A percentile compares a stretch with the other conserved stretches of the same genome.
Conservation (phyloP, 2,113 vertebrate species). For the Serinus canaria region DNA sequence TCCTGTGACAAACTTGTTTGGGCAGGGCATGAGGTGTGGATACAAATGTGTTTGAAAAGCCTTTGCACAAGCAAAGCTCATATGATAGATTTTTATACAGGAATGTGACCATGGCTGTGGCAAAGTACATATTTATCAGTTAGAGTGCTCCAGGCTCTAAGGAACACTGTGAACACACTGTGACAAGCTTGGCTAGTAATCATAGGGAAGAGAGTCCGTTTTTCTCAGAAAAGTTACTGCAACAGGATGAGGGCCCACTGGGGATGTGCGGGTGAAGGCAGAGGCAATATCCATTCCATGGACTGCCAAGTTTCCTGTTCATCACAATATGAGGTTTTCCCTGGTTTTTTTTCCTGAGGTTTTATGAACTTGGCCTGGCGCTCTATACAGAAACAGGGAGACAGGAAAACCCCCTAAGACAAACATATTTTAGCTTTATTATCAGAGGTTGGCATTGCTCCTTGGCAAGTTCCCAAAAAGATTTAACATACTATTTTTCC, state of each 20-base stretch:
- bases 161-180: not conserved
- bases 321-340: not conserved
- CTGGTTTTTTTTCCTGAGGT: too few relatives aligned
- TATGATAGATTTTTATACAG: not conserved
- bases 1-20: not conserved
- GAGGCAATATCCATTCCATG: not conserved
- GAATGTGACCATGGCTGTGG: not conserved
- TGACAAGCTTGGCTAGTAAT: not conserved
- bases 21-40: not conserved
- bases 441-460: not conserved
- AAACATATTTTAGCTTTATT: not conserved
- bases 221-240: not conserved
- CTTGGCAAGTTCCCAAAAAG: not conserved
- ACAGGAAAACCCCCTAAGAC: not conserved
- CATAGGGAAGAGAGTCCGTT: not conserved
- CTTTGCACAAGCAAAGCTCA: not conserved
- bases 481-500: constrained; percentile 5
- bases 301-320: not conserved
- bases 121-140: not conserved
- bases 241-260: not conserved
- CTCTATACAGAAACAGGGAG: not conserved
- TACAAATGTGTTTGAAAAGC: not conserved
- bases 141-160: not conserved
- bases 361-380: accelerated
- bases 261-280: not conserved